Evolutionary conservation across 1,140 invertebrate species (phyloP).

Genomic region (Brachionus rotundiformis): DNA sequence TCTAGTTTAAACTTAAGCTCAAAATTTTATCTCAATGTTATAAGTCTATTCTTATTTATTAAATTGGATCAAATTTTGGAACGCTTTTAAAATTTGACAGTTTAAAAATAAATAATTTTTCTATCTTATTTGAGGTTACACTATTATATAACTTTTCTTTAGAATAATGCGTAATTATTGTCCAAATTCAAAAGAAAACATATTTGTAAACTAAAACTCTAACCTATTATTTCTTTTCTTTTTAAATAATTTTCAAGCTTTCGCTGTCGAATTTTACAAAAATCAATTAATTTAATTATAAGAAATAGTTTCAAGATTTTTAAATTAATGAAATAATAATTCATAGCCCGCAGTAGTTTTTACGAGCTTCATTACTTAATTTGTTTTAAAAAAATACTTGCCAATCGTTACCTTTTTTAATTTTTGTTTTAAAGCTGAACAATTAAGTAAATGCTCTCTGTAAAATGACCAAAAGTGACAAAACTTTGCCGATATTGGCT

Average conservation of each 20-base stretch:
- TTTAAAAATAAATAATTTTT: neutral
- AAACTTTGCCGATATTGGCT: too few species aligned
- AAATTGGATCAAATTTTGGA: neutral
- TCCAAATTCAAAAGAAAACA: neutral
- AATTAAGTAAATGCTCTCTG: too few species aligned
- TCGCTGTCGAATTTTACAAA: conserved; percentile 20
- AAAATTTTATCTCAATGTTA: neutral
- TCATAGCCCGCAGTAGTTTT: conserved; percentile 4
- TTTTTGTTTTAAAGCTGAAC: neutral
- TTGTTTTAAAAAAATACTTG: neutral
- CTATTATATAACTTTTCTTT: neutral
- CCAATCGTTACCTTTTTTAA: neutral
- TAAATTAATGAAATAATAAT: conserved; percentile 9
- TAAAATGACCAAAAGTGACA: too few species aligned
- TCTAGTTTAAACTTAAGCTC: neutral
- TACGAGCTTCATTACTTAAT: neutral
- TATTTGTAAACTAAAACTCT: neutral
- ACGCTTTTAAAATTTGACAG: neutral
- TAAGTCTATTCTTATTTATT: neutral
- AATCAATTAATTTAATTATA: conserved; percentile 39
- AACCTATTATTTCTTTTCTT: conserved; percentile 8
- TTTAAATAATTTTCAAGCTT: neutral
- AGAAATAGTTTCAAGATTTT: conserved; percentile 21
- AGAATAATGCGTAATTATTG: neutral
- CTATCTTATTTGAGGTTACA: neutral